phyloP scores from a whole-genome alignment of 2,888 invertebrate species.

The Cosmorhoe ocellata region DNA sequence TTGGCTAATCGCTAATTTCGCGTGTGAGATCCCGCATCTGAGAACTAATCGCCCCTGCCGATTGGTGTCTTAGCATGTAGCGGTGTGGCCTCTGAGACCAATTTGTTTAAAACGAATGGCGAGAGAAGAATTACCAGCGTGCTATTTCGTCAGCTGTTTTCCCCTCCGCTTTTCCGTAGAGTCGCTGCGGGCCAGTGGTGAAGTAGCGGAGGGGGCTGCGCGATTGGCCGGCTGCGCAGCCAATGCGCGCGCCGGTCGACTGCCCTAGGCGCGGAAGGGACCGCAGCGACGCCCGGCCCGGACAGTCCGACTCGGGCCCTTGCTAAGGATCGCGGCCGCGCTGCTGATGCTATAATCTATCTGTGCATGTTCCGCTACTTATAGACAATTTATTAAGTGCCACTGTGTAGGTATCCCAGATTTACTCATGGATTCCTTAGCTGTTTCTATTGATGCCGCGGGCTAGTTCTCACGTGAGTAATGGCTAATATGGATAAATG shows the following conservation, averaged over 20 bases:
- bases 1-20: constrained; percentile 33
- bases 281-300: constrained; percentile 35
- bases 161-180: constrained; percentile 68
- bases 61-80: constrained; percentile 59
- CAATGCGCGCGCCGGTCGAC: constrained; percentile 58
- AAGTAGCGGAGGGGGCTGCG: constrained; percentile 43
- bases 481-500: constrained; percentile 36
- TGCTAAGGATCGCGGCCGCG: constrained; percentile 58
- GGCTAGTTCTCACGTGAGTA: constrained; percentile 67
- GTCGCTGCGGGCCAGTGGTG: constrained; percentile 56
- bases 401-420: constrained; percentile 53
- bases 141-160: constrained; percentile 63
- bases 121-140: constrained; percentile 49
- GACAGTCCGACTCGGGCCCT: constrained; percentile 74
- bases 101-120: constrained; percentile 61
- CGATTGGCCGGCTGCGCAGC: constrained; percentile 58
- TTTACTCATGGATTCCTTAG: constrained; percentile 48
- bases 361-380: constrained; percentile 43
- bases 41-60: constrained; percentile 44
- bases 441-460: constrained; percentile 47
- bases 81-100: constrained; percentile 62
- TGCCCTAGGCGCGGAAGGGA: constrained; percentile 71
- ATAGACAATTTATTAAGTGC: constrained; percentile 58
- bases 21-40: constrained; percentile 32
- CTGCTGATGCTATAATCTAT: constrained; percentile 54